These are phyloP conservation scores for Cephus nigrinus DNA, from an alignment of 2,888 invertebrate genomes.

Conservation along the genomic window DNA sequence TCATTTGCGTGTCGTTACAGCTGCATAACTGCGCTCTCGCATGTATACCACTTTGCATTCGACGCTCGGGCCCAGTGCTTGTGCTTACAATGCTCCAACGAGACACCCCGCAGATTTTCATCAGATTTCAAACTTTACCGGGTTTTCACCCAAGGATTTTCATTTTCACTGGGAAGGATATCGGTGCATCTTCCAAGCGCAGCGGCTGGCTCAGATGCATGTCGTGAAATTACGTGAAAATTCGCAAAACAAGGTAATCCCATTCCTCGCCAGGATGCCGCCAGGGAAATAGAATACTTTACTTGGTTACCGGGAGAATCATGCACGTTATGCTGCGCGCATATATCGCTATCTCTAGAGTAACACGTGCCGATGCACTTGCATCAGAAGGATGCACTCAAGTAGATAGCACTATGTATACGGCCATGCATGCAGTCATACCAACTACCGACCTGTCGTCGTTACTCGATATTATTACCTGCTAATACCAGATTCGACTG, in stretches of 20 bases:
- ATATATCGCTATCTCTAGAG: background rate
- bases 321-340: background rate
- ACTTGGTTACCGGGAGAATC: background rate
- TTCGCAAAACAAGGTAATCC: background rate
- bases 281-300: background rate
- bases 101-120: background rate
- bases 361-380: background rate
- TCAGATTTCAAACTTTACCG: background rate
- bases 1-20: slow-evolving; percentile 42
- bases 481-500: slow-evolving; percentile 39
- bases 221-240: background rate
- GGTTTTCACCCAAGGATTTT: background rate
- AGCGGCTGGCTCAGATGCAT: background rate
- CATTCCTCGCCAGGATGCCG: background rate
- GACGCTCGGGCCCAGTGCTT: background rate
- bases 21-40: background rate
- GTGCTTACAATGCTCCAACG: background rate
- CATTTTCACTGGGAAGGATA: background rate
- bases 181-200: background rate
- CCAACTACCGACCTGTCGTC: slow-evolving; percentile 18
- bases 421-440: background rate
- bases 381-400: background rate
- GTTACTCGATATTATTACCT: slow-evolving; percentile 54
- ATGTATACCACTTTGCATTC: background rate
- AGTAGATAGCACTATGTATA: background rate